phyloP scores from a whole-genome alignment of 2,888 invertebrate species.

The Heliconius cydno region DNA sequence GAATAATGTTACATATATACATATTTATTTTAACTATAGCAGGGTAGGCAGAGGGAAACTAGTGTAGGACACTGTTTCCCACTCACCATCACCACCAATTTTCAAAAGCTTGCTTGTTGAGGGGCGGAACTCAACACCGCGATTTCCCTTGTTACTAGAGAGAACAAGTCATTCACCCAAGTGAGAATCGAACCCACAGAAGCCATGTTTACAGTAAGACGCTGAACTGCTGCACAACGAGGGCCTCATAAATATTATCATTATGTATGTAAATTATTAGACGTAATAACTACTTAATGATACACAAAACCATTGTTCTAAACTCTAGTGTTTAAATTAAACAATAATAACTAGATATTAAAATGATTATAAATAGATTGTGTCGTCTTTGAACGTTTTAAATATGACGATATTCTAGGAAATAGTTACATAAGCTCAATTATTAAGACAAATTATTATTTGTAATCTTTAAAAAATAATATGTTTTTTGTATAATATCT shows the following conservation, averaged over 20 bases:
- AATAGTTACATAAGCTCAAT: slow-evolving; percentile 7
- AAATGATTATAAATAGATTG: slow-evolving; percentile 8
- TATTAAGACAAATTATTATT: slow-evolving; percentile 18
- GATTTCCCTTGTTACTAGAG: no score
- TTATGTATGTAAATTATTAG: neutral
- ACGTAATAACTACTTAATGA: neutral
- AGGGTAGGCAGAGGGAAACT: no score
- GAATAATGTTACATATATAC: neutral
- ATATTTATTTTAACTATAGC: neutral
- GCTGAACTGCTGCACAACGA: neutral
- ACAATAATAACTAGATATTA: neutral
- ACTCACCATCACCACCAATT: no score
- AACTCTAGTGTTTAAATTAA: neutral
- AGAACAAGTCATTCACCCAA: neutral
- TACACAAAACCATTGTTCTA: neutral
- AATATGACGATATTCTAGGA: neutral
- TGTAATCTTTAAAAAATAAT: neutral
- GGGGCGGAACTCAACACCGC: no score
- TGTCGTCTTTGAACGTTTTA: neutral
- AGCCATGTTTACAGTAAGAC: neutral
- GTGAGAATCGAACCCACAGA: neutral
- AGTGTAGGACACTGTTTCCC: no score
- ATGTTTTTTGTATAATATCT: slow-evolving; percentile 2
- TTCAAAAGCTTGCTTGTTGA: no score
- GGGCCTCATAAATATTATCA: neutral